Conservation (phyloP, 2,113 vertebrate species). For the Chionodraco myersi region DNA sequence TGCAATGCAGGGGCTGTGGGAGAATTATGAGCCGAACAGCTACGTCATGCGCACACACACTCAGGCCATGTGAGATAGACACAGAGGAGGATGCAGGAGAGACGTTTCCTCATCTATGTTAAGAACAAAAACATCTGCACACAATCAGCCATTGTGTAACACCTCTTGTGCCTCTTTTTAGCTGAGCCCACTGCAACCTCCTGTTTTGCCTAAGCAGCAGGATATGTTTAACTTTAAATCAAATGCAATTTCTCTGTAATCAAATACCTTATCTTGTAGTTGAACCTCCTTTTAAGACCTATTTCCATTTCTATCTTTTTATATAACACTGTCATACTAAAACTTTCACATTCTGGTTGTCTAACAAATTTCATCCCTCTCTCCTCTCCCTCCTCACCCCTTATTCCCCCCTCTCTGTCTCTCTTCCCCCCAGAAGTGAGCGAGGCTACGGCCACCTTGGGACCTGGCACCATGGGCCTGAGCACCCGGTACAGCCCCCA, state of each 20-base stretch:
- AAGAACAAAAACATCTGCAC: conserved; percentile 2
- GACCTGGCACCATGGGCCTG: conserved; percentile 95
- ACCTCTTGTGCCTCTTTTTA: conserved; percentile 6
- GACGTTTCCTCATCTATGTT: conserved; percentile 8
- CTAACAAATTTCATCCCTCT: conserved; percentile 66
- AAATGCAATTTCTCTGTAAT: not conserved
- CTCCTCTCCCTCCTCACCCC: conserved; percentile 41
- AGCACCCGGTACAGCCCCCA: conserved; percentile 96
- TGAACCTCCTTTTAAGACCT: conserved; percentile 4
- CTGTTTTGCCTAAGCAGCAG: not conserved
- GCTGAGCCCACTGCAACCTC: not conserved
- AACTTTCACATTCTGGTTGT: conserved; percentile 27
- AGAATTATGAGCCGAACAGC: conserved; percentile 73
- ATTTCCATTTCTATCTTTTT: conserved; percentile 19
- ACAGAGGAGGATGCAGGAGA: conserved; percentile 2
- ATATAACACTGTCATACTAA: conserved; percentile 34
- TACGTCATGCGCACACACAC: conserved; percentile 63
- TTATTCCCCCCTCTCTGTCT: conserved; percentile 44
- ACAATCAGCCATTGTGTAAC: conserved; percentile 8
- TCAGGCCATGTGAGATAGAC: conserved; percentile 36
- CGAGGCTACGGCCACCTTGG: conserved; percentile 91
- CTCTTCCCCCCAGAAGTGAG: conserved; percentile 87
- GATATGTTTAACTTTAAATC: not conserved
- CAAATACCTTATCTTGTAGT: not conserved
- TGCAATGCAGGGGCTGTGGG: conserved; percentile 81